Conservation (phyloP, 1,140 invertebrate species). For the Macrobrachium rosenbergii region DNA sequence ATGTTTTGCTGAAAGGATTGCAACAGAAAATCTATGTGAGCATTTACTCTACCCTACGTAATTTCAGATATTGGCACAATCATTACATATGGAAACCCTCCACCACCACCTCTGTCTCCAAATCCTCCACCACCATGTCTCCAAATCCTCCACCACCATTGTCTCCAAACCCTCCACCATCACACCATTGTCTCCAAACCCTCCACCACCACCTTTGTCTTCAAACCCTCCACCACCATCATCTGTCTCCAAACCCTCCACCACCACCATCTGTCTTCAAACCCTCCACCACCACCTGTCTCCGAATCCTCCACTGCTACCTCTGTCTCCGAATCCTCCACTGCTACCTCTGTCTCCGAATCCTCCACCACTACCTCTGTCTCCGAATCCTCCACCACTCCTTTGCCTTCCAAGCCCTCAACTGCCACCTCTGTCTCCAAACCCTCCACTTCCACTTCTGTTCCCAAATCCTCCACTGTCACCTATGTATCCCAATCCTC, state of each 20-base stretch:
- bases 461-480: constrained; percentile 6
- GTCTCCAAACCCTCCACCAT: not conserved
- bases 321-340: constrained; percentile 7
- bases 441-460: constrained; percentile 25
- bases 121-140: too few species aligned
- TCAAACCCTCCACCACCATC: not conserved
- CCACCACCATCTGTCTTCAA: constrained; percentile 26
- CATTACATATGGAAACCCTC: too few species aligned
- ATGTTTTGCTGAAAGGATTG: too few species aligned
- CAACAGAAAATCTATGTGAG: too few species aligned
- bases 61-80: too few species aligned
- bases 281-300: constrained; percentile 21
- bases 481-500: constrained; percentile 19
- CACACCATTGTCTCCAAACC: not conserved
- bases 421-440: constrained; percentile 1
- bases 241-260: not conserved
- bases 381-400: constrained; percentile 23
- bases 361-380: not conserved
- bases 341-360: not conserved
- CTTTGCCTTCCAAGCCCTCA: too few species aligned
- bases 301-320: constrained; percentile 20
- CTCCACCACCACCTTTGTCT: constrained; percentile 1
- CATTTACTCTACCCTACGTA: too few species aligned
- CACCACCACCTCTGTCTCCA: too few species aligned
- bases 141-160: not conserved